Evolutionary conservation across 2,888 invertebrate genomes (phyloP), one percentile per base, ranked within the genome.

Genomic region (Drosophila seclusa): DNA sequence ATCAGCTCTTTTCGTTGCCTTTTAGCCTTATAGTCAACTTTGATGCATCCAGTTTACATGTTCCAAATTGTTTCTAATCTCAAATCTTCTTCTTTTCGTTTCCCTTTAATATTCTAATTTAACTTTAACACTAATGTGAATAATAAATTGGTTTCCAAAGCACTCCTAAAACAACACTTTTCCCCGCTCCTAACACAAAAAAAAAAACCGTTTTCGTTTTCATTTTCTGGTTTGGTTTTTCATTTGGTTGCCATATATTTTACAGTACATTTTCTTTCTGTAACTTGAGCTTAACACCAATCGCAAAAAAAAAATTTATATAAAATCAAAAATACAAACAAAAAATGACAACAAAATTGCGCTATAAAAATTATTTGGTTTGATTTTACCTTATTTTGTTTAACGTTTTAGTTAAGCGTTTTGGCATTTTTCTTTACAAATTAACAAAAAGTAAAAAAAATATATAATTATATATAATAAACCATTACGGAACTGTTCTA

Each of bases 401-500:
- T 53, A 59, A 13, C 42, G n/a, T 66, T 76, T 72, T 27, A 11
- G 27, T 73, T 68, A 42, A 59, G 45, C 50, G 50, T 65, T 68
- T 64, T 66, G 66, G 67, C 73, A 71, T 71, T 74, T 68, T 75
- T 65, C 21, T 69, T 79, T 65, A 65, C 67, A 52, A 58, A 73
- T 73, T 85, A 85, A 79, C 68, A 34, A 68, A 55, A 61, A 61
- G 42, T 63, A 13, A 57, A 21, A 13, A 16, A 54, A 45, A 10
- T 21, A 21, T 21, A 27, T 10, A 8, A 48, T 42, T 11, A 16
- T 32, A 21, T 32, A 36, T 57, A 27, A 8, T 31, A n/a, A 50
- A 21, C 27, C 10, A 38, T 52, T 49, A n/a, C 27, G 61, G 63
- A 71, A 70, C 7, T 32, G 8, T 50, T 83, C 85, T 89, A 87